A percentile compares a stretch with the other conserved stretches of the same genome.
Evolutionary conservation across 2,888 invertebrate species (phyloP).

Genomic region (Spisula subtruncata): DNA sequence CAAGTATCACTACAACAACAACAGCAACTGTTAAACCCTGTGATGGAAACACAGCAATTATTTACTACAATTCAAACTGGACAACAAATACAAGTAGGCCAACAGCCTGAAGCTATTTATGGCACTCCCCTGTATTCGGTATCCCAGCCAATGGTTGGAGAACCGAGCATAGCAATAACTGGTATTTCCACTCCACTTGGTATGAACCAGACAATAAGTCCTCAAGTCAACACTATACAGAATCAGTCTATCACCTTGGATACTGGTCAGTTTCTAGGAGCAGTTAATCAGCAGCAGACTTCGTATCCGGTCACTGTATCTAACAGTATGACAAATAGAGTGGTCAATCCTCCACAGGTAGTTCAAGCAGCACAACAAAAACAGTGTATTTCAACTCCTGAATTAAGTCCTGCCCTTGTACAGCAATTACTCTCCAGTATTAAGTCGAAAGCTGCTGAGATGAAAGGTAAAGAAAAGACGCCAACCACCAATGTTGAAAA

Average conservation of each 20-base stretch:
- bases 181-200: slow-evolving; percentile 13
- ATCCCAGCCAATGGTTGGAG: slow-evolving; percentile 19
- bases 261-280: background rate
- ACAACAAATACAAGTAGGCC: slow-evolving; percentile 24
- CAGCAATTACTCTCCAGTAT: slow-evolving; percentile 66
- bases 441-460: slow-evolving; percentile 22
- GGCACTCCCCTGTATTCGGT: slow-evolving; percentile 40
- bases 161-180: slow-evolving; percentile 21
- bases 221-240: slow-evolving; percentile 29
- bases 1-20: background rate
- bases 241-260: slow-evolving; percentile 15
- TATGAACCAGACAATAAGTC: slow-evolving; percentile 36
- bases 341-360: background rate
- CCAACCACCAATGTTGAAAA: background rate
- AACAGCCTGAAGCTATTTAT: slow-evolving; percentile 38
- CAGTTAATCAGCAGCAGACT: slow-evolving; percentile 23
- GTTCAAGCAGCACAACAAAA: slow-evolving; percentile 11
- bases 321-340: slow-evolving; percentile 5
- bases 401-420: slow-evolving; percentile 68
- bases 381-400: slow-evolving; percentile 60
- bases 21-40: slow-evolving; percentile 12
- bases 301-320: slow-evolving; percentile 22
- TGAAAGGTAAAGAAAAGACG: background rate
- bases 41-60: slow-evolving; percentile 4
- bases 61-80: slow-evolving; percentile 32